phyloP scores from a whole-genome alignment of 2,888 invertebrate genomes.

The Synanthedon vespiformis region DNA sequence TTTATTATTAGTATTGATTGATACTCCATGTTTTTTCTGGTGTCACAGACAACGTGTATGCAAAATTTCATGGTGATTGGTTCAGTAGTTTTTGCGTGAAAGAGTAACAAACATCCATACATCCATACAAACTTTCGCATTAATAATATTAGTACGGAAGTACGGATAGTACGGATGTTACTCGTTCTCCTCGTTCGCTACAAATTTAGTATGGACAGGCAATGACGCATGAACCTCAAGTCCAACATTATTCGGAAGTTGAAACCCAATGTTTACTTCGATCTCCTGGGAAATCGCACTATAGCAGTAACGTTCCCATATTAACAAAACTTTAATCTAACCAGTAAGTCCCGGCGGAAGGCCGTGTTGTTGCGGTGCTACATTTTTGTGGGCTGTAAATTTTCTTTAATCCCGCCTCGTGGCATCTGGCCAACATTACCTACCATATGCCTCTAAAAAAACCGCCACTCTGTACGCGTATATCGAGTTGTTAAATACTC shows the following conservation, averaged over 20 bases:
- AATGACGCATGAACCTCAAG: too few relatives aligned
- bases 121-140: too few relatives aligned
- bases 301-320: conserved; percentile 38
- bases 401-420: conserved; percentile 46
- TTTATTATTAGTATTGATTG: too few relatives aligned
- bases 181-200: too few relatives aligned
- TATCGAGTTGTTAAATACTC: conserved; percentile 26
- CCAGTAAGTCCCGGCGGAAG: conserved; percentile 27
- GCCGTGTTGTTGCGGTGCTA: conserved; percentile 23
- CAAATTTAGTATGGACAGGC: too few relatives aligned
- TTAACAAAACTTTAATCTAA: conserved; percentile 55
- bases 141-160: too few relatives aligned
- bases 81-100: too few relatives aligned
- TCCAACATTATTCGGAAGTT: not conserved
- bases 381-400: conserved; percentile 55
- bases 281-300: conserved; percentile 41
- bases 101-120: too few relatives aligned
- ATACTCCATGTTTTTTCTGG: too few relatives aligned
- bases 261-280: conserved; percentile 23
- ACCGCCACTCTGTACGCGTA: not conserved
- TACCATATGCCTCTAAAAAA: conserved; percentile 5
- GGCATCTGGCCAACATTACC: conserved; percentile 42
- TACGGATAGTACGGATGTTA: too few relatives aligned
- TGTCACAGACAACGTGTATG: too few relatives aligned
- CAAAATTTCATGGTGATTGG: too few relatives aligned